These are phyloP conservation scores for Lamellibrachia columna DNA, from an alignment of 2,888 invertebrate genomes.

Conservation along the genomic window DNA sequence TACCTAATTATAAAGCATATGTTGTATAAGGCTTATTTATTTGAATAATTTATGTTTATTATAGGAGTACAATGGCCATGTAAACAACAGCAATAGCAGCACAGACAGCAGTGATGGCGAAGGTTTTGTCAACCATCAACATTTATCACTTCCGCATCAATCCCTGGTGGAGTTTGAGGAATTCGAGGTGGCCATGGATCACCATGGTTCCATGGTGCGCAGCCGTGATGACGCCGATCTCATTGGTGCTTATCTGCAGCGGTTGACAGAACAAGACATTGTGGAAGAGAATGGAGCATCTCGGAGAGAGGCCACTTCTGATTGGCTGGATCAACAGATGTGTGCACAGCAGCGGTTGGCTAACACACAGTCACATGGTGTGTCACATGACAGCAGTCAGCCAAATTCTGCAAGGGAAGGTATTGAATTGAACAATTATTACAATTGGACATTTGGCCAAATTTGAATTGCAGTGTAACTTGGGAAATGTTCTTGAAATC, in stretches of 20 bases:
- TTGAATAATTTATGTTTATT: neutral
- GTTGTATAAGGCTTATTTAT: neutral
- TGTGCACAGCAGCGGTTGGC: neutral
- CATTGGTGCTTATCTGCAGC: slow-evolving; percentile 39
- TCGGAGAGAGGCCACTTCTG: neutral
- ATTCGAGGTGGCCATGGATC: slow-evolving; percentile 43
- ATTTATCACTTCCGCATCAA: slow-evolving; percentile 28
- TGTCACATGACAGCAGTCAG: neutral
- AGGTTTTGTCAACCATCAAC: slow-evolving; percentile 17
- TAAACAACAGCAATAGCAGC: neutral
- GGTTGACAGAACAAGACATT: slow-evolving; percentile 22
- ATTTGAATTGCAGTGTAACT: no score
- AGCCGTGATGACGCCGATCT: slow-evolving; percentile 27
- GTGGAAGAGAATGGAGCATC: neutral
- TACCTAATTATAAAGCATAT: no score
- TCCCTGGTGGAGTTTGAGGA: slow-evolving; percentile 57
- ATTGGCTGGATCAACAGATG: slow-evolving; percentile 11
- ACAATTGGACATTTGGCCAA: no score
- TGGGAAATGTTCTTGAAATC: no score
- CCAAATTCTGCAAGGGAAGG: neutral
- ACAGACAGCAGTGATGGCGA: slow-evolving; percentile 6
- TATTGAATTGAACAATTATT: neutral
- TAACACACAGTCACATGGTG: neutral
- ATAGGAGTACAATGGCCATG: neutral
- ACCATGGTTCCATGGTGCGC: slow-evolving; percentile 26